phyloP scores from a whole-genome alignment of 2,888 invertebrate genomes.

The Plagiodera versicolora region DNA sequence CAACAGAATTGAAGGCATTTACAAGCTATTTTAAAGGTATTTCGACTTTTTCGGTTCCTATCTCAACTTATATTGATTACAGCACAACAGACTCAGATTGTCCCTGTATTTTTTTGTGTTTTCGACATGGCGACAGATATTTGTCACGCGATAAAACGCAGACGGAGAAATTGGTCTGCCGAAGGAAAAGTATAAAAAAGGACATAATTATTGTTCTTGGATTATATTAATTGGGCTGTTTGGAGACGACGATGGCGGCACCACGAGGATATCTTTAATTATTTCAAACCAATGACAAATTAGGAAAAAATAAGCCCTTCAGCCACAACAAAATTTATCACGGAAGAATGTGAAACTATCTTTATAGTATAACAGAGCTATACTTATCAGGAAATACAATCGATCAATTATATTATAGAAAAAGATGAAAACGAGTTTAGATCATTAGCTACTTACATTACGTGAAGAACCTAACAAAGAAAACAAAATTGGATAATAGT shows the following conservation, averaged over 20 bases:
- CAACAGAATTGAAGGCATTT: constrained; percentile 30
- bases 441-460: no score
- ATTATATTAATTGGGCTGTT: constrained; percentile 26
- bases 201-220: constrained; percentile 19
- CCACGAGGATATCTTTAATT: constrained; percentile 1
- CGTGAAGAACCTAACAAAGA: no score
- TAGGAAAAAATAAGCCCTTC: not conserved
- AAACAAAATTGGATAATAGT: no score
- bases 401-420: no score
- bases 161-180: constrained; percentile 40
- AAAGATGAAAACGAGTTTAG: no score
- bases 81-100: constrained; percentile 34
- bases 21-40: constrained; percentile 36
- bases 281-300: not conserved
- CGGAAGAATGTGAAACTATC: no score
- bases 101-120: constrained; percentile 31
- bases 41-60: constrained; percentile 29
- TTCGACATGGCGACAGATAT: constrained; percentile 41
- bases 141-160: constrained; percentile 44
- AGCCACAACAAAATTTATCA: not conserved
- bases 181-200: constrained; percentile 19
- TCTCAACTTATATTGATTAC: constrained; percentile 37
- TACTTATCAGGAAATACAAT: no score
- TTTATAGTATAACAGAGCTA: no score
- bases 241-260: constrained; percentile 14